Evolutionary conservation across 2,113 vertebrate species (phyloP).

Genomic region (Natator depressus): DNA sequence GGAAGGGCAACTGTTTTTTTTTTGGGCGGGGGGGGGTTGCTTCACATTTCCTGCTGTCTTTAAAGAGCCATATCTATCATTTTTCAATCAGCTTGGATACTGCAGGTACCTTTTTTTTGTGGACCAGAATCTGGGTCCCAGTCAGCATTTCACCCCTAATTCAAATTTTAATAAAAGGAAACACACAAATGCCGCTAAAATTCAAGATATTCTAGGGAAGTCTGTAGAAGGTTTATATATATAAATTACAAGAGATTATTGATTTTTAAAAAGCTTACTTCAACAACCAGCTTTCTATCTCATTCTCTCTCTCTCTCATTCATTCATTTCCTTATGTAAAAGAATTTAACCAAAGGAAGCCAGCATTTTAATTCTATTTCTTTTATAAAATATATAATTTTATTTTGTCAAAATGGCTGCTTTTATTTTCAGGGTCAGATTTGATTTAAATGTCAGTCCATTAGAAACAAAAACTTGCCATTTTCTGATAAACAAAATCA

Average conservation of each 20-base stretch:
- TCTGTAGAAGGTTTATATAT: constrained; percentile 80
- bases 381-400: constrained; percentile 88
- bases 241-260: constrained; percentile 84
- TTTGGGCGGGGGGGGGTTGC: too few relatives aligned
- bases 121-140: constrained; percentile 36
- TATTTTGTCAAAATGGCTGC: constrained; percentile 90
- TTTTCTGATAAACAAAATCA: constrained; percentile 98
- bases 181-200: constrained; percentile 75
- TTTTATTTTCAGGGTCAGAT: constrained; percentile 93
- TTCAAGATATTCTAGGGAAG: constrained; percentile 74
- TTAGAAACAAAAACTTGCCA: constrained; percentile 91
- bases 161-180: constrained; percentile 75
- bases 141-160: constrained; percentile 67
- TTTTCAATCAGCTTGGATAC: background rate
- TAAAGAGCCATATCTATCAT: background rate
- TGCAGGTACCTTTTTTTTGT: background rate
- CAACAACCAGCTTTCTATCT: constrained; percentile 80
- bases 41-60: background rate
- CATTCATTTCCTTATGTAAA: constrained; percentile 88
- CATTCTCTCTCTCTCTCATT: constrained; percentile 74
- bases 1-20: background rate
- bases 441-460: constrained; percentile 96
- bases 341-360: constrained; percentile 87
- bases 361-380: constrained; percentile 89
- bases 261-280: constrained; percentile 84